Evolutionary conservation across 2,888 invertebrate species (phyloP).

Genomic region (Limnephilus auricula): DNA sequence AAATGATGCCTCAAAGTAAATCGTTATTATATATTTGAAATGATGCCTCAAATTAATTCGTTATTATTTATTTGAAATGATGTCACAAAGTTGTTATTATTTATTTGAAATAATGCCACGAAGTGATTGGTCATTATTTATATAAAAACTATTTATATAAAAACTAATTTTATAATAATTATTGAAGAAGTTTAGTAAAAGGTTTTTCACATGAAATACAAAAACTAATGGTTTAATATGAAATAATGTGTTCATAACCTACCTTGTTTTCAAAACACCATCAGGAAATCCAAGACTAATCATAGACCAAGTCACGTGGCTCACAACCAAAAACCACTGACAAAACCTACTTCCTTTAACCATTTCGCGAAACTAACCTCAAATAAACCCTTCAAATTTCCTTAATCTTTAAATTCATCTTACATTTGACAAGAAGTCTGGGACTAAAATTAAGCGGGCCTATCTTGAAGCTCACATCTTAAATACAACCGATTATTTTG

Average conservation of each 20-base stretch:
- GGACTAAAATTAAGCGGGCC: not conserved
- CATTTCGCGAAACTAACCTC: not conserved
- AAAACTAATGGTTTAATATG: not conserved
- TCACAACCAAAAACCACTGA: not conserved
- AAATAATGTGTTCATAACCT: not conserved
- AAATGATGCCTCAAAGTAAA: too few relatives aligned
- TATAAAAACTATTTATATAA: too few relatives aligned
- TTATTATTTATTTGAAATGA: too few relatives aligned
- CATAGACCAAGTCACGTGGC: not conserved
- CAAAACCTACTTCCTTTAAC: not conserved
- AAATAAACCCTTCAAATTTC: not conserved
- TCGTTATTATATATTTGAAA: too few relatives aligned
- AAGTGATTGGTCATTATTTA: too few relatives aligned
- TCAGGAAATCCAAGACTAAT: slow-evolving; percentile 11
- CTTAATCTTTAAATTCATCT: slow-evolving; percentile 14
- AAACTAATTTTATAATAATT: too few relatives aligned
- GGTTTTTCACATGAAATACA: not conserved
- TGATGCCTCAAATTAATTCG: too few relatives aligned
- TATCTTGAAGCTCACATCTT: not conserved
- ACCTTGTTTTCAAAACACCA: not conserved
- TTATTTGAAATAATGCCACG: too few relatives aligned
- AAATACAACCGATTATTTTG: not conserved
- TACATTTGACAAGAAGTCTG: not conserved
- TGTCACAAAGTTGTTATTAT: too few relatives aligned
- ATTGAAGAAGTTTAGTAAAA: too few relatives aligned